Base-by-base conservation (phyloP, 2,797 vertebrate genomes). In the Brachymystax lenok region DNA sequence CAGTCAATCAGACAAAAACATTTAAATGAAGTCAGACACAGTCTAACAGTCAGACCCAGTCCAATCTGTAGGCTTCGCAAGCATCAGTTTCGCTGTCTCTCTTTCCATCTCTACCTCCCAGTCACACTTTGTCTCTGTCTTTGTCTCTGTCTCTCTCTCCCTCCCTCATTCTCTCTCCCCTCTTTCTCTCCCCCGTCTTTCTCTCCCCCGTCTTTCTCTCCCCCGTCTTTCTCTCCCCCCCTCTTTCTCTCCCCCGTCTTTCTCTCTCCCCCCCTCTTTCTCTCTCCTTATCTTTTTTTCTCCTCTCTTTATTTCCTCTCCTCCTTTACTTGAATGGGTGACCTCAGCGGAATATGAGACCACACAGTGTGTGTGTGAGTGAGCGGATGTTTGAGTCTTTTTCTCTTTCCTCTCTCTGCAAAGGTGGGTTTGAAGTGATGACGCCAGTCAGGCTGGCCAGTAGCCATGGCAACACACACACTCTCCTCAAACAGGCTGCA, bases 391-490 rank as follows among this genome's bases (percentile, higher is more conserved):
- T 77, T 89, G 76, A 89, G 80, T 90, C 74, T 72, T 84, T 70
- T 84, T 83, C 85, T 83, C 66, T 84, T 84, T 83, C 83, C 73
- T 69, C 86, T 90, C 74, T 75, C 88, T 90, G 84, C 76, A 77
- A 92, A 92, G 92, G 91, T 89, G 88, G 87, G 87, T 92, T 92
- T 90, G 87, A 93, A 92, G 87, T 86, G 87, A 91, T 92, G 92
- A 92, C 86, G 88, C 84, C 82, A 83, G 87, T 80, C 76, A 77
- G 78, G 79, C 80, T 14, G 46, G 80, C 82, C 80, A 7, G 86
- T 92, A 83, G 80, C 82, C 84, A 92, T 92, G 84, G 90, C 76
- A 85, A 92, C 83, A 59, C 54, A 75, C 76, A 84, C 80, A 76
- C 59, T n/a, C 69, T 69, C 59, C 27, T 19, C 51, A 73, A 56